These are phyloP conservation scores for Conops quadrifasciatus DNA, from an alignment of 2,888 invertebrate species.

Conservation along the genomic window DNA sequence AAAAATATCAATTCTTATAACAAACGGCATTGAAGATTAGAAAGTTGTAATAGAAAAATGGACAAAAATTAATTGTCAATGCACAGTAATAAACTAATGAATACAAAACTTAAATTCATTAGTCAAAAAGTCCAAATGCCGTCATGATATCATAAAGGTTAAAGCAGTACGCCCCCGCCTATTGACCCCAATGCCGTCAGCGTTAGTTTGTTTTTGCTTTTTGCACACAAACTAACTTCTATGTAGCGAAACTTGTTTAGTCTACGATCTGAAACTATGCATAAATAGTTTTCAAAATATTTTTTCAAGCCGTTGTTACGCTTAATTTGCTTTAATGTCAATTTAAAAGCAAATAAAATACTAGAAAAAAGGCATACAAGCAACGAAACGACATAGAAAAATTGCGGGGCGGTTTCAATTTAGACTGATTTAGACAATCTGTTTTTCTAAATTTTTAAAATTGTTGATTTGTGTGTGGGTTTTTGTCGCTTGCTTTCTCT, in stretches of 20 bases:
- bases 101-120: no score
- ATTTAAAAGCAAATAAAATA: not conserved
- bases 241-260: constrained; percentile 5
- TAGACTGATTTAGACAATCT: not conserved
- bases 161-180: constrained; percentile 21
- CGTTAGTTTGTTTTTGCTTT: not conserved
- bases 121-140: not conserved
- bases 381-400: not conserved
- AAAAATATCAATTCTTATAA: no score
- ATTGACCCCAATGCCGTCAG: constrained; percentile 26
- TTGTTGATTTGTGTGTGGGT: constrained; percentile 4
- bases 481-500: not conserved
- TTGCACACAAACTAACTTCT: constrained; percentile 8
- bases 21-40: no score
- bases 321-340: not conserved
- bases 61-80: no score
- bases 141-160: constrained; percentile 1
- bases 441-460: not conserved
- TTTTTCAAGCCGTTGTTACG: not conserved
- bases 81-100: no score
- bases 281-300: not conserved
- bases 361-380: not conserved
- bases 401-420: not conserved
- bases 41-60: no score
- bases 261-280: constrained; percentile 10